Evolutionary conservation across 2,797 vertebrate species (phyloP).

Genomic region (Sebastes minor): DNA sequence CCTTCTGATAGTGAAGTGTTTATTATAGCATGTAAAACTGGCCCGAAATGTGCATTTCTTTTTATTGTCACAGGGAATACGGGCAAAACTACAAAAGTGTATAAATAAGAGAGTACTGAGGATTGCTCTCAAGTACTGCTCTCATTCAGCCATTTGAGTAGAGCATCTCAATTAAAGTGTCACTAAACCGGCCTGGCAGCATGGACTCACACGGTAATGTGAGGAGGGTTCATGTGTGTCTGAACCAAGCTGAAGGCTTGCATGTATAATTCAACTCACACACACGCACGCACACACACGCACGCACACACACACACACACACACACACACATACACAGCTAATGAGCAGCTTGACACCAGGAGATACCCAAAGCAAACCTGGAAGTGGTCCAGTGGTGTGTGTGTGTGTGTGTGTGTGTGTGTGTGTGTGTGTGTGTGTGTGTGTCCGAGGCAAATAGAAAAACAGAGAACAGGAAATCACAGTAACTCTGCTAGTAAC

Average conservation of each 20-base stretch:
- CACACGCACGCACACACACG: background rate
- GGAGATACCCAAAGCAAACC: slow-evolving; percentile 6
- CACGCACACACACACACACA: too few relatives aligned
- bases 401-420: background rate
- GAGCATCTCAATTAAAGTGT: background rate
- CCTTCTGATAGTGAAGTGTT: too few relatives aligned
- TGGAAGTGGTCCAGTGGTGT: slow-evolving; percentile 21
- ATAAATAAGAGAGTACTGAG: background rate
- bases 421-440: slow-evolving; percentile 1
- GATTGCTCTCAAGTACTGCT: background rate
- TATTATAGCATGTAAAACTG: too few relatives aligned
- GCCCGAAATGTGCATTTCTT: background rate
- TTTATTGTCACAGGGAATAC: background rate
- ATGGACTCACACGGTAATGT: background rate
- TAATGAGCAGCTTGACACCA: slow-evolving; percentile 25
- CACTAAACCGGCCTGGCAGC: slow-evolving; percentile 11
- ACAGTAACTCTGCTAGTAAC: background rate
- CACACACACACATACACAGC: background rate
- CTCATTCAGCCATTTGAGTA: background rate
- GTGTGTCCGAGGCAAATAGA: background rate
- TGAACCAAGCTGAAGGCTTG: slow-evolving; percentile 7
- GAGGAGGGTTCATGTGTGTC: slow-evolving; percentile 39
- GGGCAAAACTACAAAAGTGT: background rate
- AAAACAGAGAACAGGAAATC: slow-evolving; percentile 9
- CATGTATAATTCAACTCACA: slow-evolving; percentile 12